Base-by-base conservation (phyloP, 2,888 invertebrate species). In the Monoplex corrugatus region DNA sequence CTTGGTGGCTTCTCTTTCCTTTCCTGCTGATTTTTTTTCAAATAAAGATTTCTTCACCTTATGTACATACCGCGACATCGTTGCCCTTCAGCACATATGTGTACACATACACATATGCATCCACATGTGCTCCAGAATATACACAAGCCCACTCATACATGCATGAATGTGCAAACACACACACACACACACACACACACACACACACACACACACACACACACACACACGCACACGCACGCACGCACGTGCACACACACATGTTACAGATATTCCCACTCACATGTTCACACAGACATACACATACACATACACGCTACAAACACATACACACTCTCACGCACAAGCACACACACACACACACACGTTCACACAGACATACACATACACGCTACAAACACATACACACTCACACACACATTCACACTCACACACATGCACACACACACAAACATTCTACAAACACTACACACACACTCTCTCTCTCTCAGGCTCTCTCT, bases 241-340 rank as follows among this genome's bases (percentile, higher is more conserved):
- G 1, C 63, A 28, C 63, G 28, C 63, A 23, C 63, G 28, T n/a
- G 1, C 63, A 13, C 63, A 68, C 63, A 68, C 63, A 63, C 63
- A n/a, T n/a, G n/a, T n/a, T n/a, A n/a, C n/a, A n/a, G n/a, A n/a
- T n/a, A n/a, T n/a, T n/a, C n/a, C n/a, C n/a, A n/a, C n/a, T n/a
- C n/a, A 1, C 2, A 1, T 0, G n/a, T n/a, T 28, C 63, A 63
- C 63, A 63, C 63, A 63, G 28, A 63, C 63, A 63, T n/a, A 63
- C 63, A 63, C 63, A 68, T n/a, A 16, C 63, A 68, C 63, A 68
- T n/a, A 68, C 63, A 68, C 63, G n/a, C n/a, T n/a, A n/a, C n/a
- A n/a, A n/a, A n/a, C n/a, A n/a, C n/a, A n/a, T n/a, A n/a, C n/a
- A 68, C 63, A 68, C 63, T 28, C 63, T 28, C 63, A 68, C 63